Evolutionary conservation across 2,113 vertebrate species (phyloP), one percentile per base, ranked within the genome.

Genomic region (Hyaena hyaena): DNA sequence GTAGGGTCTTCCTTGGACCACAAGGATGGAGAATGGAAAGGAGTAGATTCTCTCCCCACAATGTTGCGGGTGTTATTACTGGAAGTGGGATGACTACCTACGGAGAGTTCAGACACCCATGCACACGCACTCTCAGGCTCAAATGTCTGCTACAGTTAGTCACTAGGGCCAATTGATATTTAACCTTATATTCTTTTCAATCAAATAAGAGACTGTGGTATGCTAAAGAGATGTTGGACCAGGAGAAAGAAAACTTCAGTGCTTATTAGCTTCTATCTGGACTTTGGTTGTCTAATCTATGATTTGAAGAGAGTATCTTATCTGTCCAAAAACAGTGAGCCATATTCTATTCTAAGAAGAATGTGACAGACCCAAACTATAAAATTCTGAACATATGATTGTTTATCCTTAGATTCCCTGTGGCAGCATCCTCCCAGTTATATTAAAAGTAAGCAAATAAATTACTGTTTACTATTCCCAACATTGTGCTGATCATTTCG

Each of bases 381-480:
- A 63, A 63, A 93, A 31, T 45, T 39, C 26, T 81, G 7, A 68
- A n/a, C 16, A 66, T 71, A 12, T 50, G 43, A 65, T 14, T 10
- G 43, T 81, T 86, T 88, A 10, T 45, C 35, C 53, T 66, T 77
- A 21, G 45, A 77, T 91, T 77, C 15, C 11, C n/a, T 74, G 4
- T 61, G 73, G 6, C 17, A 82, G 58, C 39, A 39, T 93, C 88
- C 45, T 48, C 48, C 7, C 50, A 83, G n/a, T n/a, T 33, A 79
- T 16, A 77, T 92, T 95, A 39, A 86, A 95, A 94, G 33, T 85
- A 94, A 86, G 45, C 35, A 89, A 94, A 63, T 90, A 83, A 65
- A 77, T 79, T 45, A 10, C 53, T 33, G 3, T 68, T 79, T 88
- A 93, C 31, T 90, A 21, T 87, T 90, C 26, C 10, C 28, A 94